phyloP scores from a whole-genome alignment of 2,113 vertebrate genomes.

The Panthera tigris region DNA sequence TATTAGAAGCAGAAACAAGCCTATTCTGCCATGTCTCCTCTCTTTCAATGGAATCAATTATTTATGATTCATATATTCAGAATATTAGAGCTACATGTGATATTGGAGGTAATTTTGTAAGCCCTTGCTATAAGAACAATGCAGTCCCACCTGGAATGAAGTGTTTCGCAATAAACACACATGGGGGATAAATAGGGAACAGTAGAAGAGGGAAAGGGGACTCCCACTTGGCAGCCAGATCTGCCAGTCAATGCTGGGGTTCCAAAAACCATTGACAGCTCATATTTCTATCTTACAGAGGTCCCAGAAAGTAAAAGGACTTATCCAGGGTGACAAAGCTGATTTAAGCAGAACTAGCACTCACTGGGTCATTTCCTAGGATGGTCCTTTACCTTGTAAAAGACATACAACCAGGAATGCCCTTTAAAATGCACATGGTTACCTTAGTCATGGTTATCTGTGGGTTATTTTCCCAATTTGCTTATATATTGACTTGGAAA shows the following conservation, averaged over 20 bases:
- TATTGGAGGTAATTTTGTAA: background rate
- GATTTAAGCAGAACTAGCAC: background rate
- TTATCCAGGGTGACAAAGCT: background rate
- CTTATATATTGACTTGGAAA: background rate
- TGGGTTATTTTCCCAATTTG: background rate
- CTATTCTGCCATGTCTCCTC: background rate
- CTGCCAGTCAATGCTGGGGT: background rate
- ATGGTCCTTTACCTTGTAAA: background rate
- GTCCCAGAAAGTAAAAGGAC: background rate
- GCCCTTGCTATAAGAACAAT: background rate
- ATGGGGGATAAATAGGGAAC: background rate
- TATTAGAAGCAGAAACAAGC: background rate
- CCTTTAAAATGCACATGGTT: background rate
- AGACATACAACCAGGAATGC: background rate
- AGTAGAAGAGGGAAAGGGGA: background rate
- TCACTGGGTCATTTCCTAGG: background rate
- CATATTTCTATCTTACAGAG: background rate
- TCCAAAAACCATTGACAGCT: background rate
- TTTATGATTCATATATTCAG: constrained; percentile 5
- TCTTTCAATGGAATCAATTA: background rate
- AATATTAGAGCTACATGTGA: background rate
- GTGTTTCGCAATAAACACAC: background rate
- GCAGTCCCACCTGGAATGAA: background rate
- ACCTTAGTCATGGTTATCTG: background rate
- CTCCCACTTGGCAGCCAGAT: background rate